Conservation (phyloP, 2,113 vertebrate genomes). For the Empidonax alnorum region DNA sequence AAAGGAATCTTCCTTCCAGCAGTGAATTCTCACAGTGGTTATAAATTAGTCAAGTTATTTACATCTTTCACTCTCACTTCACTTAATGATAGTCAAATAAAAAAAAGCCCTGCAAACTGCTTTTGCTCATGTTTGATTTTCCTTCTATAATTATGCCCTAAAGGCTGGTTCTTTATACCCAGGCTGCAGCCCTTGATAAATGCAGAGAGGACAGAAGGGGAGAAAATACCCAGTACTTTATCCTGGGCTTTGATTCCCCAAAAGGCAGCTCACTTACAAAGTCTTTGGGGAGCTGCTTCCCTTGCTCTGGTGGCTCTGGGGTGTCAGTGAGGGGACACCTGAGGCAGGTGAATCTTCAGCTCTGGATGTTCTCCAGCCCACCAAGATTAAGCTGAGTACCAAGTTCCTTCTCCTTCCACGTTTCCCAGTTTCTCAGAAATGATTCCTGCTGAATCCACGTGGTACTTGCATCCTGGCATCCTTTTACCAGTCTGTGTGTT, state of each 20-base stretch:
- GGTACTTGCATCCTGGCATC: not conserved
- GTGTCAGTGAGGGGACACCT: not conserved
- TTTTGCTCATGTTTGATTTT: constrained; percentile 53
- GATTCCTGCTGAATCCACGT: not conserved
- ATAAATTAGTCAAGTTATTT: constrained; percentile 48
- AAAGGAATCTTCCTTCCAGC: not conserved
- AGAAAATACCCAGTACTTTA: not conserved
- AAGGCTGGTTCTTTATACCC: not conserved
- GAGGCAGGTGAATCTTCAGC: not conserved
- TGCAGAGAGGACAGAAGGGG: not conserved
- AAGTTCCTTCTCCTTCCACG: not conserved
- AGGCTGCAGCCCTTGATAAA: constrained; percentile 5
- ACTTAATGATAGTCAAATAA: constrained; percentile 33
- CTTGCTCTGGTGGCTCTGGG: not conserved
- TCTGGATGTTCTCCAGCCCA: not conserved
- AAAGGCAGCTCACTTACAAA: not conserved
- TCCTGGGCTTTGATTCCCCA: not conserved
- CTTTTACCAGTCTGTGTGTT: not conserved
- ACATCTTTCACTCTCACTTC: constrained; percentile 20
- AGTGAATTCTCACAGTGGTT: not conserved
- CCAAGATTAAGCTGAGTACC: not conserved
- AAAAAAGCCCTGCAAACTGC: not conserved
- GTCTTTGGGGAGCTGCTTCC: not conserved
- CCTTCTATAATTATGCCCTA: constrained; percentile 38
- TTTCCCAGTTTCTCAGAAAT: not conserved